Conservation (phyloP, 2,888 invertebrate genomes). For the Zhengitettix transpicula region DNA sequence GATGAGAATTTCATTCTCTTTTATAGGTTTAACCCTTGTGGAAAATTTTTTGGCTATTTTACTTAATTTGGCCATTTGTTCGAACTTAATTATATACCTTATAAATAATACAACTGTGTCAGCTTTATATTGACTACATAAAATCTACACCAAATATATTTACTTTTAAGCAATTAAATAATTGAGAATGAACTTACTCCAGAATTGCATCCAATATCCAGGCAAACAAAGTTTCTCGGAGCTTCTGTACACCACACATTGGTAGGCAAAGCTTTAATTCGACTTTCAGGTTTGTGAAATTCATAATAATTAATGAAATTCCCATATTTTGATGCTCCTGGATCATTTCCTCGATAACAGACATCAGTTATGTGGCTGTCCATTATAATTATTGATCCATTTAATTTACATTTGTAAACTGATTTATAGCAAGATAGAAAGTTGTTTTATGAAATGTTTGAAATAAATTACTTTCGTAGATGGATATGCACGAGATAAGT, state of each 20-base stretch:
- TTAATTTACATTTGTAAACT: no score
- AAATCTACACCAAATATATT: slow-evolving; percentile 3
- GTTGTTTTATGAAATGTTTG: no score
- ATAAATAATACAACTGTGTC: no score
- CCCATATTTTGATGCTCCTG: slow-evolving; percentile 62
- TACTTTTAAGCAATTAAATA: slow-evolving; percentile 1
- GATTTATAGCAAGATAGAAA: no score
- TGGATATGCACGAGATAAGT: no score
- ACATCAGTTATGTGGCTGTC: not conserved
- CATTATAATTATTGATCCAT: no score
- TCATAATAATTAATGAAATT: slow-evolving; percentile 80
- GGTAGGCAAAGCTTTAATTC: slow-evolving; percentile 43
- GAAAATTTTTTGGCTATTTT: no score
- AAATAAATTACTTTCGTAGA: no score
- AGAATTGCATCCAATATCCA: slow-evolving; percentile 66
- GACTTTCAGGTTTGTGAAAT: slow-evolving; percentile 54
- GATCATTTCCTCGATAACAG: slow-evolving; percentile 33
- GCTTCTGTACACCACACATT: slow-evolving; percentile 25
- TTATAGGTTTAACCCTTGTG: no score
- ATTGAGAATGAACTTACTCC: slow-evolving; percentile 33
- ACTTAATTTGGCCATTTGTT: no score
- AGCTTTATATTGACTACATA: not conserved
- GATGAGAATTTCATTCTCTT: no score
- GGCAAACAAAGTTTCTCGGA: slow-evolving; percentile 28
- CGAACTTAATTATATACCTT: no score